Evolutionary conservation across 2,888 invertebrate genomes (phyloP), one percentile per base, ranked within the genome.

Genomic region (Bembecia ichneumoniformis): DNA sequence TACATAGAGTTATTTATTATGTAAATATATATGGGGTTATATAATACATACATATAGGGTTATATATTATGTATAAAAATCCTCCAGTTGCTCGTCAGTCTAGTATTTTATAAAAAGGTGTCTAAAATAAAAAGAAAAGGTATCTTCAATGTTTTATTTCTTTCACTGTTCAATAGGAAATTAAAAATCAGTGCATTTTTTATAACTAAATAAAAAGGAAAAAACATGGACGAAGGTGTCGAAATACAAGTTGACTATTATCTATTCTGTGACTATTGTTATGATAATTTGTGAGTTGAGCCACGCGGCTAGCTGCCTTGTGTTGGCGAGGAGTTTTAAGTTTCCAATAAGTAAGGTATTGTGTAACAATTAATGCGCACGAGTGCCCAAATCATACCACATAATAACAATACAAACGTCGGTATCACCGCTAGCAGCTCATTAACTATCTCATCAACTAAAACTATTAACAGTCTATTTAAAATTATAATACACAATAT

Each of bases 401-500:
- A 36, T 28, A 47, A 50, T 51, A 40, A 50, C 48, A 49, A n/a
- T 34, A 43, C 52, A 52, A 20, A 48, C 48, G 49, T 47, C 68
- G 67, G 63, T 64, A 65, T 63, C 62, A 71, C 70, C 74, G 69
- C 68, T 65, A 68, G 66, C 67, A 74, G 79, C 77, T 60, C 62
- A 59, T 28, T 28, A 28, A 28, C 28, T 69, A 71, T 65, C 64
- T 70, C 74, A 62, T 71, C 68, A 82, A 82, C 78, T 86, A 82
- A 84, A 83, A 77, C 81, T 87, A 86, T 87, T 28, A 87, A 87
- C 87, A 87, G 87, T 87, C 87, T 84, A 82, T 87, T 81, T 77
- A 81, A 80, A 87, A 84, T 82, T 82, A 84, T 83, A 82, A 80
- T 86, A 87, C 82, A 81, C 75, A 77, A 77, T 80, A 79, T 28